Evolutionary conservation across 1,140 invertebrate genomes (phyloP).

Genomic region (Planococcus citri): DNA sequence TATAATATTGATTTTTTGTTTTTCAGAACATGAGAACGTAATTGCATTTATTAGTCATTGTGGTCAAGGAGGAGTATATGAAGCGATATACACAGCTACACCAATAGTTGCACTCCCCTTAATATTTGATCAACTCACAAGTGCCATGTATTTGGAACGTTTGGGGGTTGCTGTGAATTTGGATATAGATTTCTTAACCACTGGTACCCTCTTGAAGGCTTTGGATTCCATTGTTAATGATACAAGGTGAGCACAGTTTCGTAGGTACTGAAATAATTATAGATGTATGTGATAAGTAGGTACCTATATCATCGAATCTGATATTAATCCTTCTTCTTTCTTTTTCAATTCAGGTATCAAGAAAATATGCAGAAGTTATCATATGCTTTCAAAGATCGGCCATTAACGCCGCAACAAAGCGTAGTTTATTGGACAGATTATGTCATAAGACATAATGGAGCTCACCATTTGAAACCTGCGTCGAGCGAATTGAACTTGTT

Average conservation of each 20-base stretch:
- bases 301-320: too few species aligned
- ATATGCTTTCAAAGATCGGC: conserved; percentile 36
- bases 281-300: too few species aligned
- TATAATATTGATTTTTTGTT: not conserved
- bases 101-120: conserved; percentile 48
- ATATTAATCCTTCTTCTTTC: too few species aligned
- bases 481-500: not conserved
- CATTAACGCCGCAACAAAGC: conserved; percentile 38
- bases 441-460: conserved; percentile 34
- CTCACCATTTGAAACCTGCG: conserved; percentile 19
- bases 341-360: conserved; percentile 23
- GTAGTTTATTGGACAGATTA: conserved; percentile 49
- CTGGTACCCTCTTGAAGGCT: not conserved
- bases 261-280: too few species aligned
- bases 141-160: conserved; percentile 9
- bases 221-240: not conserved
- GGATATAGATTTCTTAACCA: not conserved
- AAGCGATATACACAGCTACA: conserved; percentile 42
- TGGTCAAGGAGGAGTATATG: conserved; percentile 43
- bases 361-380: conserved; percentile 21
- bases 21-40: conserved; percentile 37
- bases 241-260: not conserved
- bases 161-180: conserved; percentile 21
- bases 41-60: conserved; percentile 51
- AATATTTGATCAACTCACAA: conserved; percentile 40